These are phyloP conservation scores for Epinotia demarniana DNA, from an alignment of 2,888 invertebrate species.

Conservation along the genomic window DNA sequence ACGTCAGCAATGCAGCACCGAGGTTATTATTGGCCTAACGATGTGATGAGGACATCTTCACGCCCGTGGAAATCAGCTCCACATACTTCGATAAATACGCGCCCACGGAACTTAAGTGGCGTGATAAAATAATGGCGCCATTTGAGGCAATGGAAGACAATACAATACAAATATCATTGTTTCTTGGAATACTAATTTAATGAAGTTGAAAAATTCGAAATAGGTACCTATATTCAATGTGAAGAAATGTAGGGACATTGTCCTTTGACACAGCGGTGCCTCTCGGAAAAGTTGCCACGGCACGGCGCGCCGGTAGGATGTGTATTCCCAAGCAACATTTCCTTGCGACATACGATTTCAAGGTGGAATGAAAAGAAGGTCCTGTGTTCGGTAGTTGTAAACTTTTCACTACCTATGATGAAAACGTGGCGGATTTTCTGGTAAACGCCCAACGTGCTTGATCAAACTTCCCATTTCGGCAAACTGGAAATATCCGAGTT, in stretches of 20 bases:
- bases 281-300: background rate
- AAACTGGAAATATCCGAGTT: constrained; percentile 30
- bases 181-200: background rate
- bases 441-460: constrained; percentile 27
- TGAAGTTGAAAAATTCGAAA: background rate
- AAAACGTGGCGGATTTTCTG: constrained; percentile 17
- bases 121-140: constrained; percentile 3
- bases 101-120: constrained; percentile 4
- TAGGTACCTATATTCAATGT: too few species aligned
- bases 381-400: constrained; percentile 18
- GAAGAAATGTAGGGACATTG: background rate
- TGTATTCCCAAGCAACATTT: background rate
- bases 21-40: constrained; percentile 35
- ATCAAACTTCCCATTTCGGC: constrained; percentile 32
- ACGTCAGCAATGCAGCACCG: constrained; percentile 32
- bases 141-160: background rate
- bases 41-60: constrained; percentile 22
- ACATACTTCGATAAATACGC: constrained; percentile 10
- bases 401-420: constrained; percentile 26
- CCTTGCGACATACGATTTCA: constrained; percentile 6
- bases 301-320: background rate
- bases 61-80: constrained; percentile 8
- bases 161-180: background rate
- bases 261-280: background rate
- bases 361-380: background rate